Evolutionary conservation across 2,888 invertebrate genomes (phyloP).

Genomic region (Drosophila mayaguana): DNA sequence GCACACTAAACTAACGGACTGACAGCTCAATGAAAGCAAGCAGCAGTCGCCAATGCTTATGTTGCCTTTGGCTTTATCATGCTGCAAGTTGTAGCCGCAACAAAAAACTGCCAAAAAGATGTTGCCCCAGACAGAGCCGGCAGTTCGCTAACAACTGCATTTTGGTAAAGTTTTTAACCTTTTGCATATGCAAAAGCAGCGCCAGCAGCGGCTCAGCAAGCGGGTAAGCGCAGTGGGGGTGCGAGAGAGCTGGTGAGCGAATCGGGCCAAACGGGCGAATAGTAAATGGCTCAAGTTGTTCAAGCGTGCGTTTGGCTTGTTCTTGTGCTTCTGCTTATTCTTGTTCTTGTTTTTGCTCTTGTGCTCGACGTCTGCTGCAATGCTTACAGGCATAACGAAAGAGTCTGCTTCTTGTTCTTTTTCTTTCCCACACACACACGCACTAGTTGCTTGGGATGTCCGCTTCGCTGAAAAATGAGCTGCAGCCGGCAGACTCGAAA

Average conservation of each 20-base stretch:
- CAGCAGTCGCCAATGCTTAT: slow-evolving; percentile 51
- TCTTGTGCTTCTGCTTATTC: slow-evolving; percentile 11
- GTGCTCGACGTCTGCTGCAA: slow-evolving; percentile 37
- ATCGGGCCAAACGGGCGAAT: slow-evolving; percentile 15
- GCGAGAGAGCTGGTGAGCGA: not conserved
- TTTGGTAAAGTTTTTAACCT: slow-evolving; percentile 69
- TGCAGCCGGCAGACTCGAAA: slow-evolving; percentile 36
- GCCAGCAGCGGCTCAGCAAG: slow-evolving; percentile 15
- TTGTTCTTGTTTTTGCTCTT: slow-evolving; percentile 21
- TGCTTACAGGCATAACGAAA: slow-evolving; percentile 43
- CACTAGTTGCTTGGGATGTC: slow-evolving; percentile 51
- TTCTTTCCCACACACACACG: slow-evolving; percentile 16
- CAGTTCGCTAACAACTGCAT: slow-evolving; percentile 47
- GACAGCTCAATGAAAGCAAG: slow-evolving; percentile 65
- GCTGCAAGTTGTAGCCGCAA: slow-evolving; percentile 63
- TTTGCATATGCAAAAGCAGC: slow-evolving; percentile 66
- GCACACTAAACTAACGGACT: slow-evolving; percentile 53
- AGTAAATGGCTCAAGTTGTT: slow-evolving; percentile 59
- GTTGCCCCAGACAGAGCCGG: slow-evolving; percentile 28
- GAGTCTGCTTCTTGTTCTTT: slow-evolving; percentile 31
- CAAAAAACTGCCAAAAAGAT: slow-evolving; percentile 58
- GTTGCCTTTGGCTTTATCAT: slow-evolving; percentile 66
- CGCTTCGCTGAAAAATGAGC: slow-evolving; percentile 62
- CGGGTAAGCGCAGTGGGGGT: not conserved
- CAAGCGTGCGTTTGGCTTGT: slow-evolving; percentile 47